Conservation (phyloP, 2,797 vertebrate species). For the Enteromius argenteus region DNA sequence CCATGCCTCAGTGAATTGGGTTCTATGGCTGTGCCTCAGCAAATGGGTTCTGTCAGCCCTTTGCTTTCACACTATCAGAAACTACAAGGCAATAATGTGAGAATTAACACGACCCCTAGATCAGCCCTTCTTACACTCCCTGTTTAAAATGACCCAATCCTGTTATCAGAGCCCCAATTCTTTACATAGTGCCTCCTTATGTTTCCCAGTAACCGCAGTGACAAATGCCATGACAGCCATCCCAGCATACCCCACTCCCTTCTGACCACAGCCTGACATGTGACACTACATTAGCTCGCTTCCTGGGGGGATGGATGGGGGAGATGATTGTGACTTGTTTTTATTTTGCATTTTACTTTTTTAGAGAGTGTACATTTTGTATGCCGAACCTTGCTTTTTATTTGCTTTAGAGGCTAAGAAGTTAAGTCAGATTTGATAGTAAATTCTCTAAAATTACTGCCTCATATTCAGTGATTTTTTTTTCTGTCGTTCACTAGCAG, state of each 20-base stretch:
- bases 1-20: conserved; percentile 20
- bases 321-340: background rate
- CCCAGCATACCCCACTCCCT: conserved; percentile 24
- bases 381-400: background rate
- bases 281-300: conserved; percentile 64
- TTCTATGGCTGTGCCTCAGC: conserved; percentile 13
- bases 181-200: conserved; percentile 48
- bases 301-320: conserved; percentile 27
- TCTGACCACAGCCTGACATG: conserved; percentile 40
- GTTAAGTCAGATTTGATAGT: background rate
- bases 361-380: background rate
- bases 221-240: conserved; percentile 43
- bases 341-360: background rate
- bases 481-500: background rate
- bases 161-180: conserved; percentile 38
- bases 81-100: conserved; percentile 39
- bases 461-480: background rate
- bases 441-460: background rate
- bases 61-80: conserved; percentile 34
- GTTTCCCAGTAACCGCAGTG: conserved; percentile 48
- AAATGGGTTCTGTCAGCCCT: conserved; percentile 32
- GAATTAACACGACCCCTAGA: conserved; percentile 14
- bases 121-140: conserved; percentile 7
- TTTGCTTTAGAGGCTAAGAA: background rate
- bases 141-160: conserved; percentile 33